phyloP scores from a whole-genome alignment of 2,797 vertebrate species.

The Simalia tracyae region DNA sequence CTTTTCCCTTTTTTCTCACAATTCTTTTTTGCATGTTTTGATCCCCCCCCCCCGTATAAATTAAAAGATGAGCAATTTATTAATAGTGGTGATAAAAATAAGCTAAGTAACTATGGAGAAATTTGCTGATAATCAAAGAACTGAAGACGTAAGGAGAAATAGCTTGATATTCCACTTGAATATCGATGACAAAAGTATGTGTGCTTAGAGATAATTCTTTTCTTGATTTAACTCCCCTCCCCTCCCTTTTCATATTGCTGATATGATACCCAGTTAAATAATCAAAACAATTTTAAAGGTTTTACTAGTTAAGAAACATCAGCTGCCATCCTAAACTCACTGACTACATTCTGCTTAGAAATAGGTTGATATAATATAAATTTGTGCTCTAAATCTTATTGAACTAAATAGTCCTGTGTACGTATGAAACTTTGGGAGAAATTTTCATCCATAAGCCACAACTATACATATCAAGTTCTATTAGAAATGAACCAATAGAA shows the following conservation, averaged over 20 bases:
- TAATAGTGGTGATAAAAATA: background rate
- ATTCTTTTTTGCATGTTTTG: background rate
- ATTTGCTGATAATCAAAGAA: background rate
- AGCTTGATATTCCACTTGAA: background rate
- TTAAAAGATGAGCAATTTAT: background rate
- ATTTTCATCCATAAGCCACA: background rate
- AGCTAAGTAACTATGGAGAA: background rate
- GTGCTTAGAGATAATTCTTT: background rate
- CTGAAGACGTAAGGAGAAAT: background rate
- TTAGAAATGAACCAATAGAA: background rate
- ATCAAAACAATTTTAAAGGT: background rate
- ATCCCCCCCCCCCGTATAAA: background rate
- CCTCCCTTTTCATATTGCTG: background rate
- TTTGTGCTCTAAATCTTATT: background rate
- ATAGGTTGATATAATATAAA: background rate
- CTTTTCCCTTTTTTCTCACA: background rate
- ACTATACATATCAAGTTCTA: background rate
- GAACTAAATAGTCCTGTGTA: background rate
- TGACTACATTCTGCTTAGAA: background rate
- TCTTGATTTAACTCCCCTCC: background rate
- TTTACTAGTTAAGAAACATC: background rate
- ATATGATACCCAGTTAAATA: background rate
- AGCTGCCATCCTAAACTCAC: background rate
- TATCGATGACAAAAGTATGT: background rate
- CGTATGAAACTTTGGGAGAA: background rate